Evolutionary conservation across 1,140 invertebrate genomes (phyloP), one percentile per base, ranked within the genome.

Genomic region (Lordiphosa clarofinis): DNA sequence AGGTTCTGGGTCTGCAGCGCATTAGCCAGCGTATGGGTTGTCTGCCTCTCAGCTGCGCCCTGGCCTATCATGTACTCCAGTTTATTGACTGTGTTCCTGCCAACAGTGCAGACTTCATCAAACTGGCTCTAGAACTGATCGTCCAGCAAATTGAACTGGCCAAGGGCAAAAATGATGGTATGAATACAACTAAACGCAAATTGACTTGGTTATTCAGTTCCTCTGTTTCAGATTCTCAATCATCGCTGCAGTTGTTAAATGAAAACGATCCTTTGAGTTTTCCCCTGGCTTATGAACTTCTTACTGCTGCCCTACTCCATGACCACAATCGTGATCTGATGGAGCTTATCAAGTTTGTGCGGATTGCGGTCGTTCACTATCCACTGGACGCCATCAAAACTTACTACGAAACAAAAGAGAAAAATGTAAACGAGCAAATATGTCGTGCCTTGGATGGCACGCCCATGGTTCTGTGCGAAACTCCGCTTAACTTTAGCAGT

Each of bases 181-280:
- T 55, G 61, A 36, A 13, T 48, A 28, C 5, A 10, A 4, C 4
- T n/a, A 31, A 4, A 4, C 37, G 1, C 21, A 6, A 4, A 0
- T 1, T 8, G 5, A n/a, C 7, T 1, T 38, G 3, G 11, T 8
- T 37, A 4, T 39, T 35, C 19, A 36, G 8, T 15, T 19, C 21
- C 11, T 11, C 2, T 21, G 10, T 4, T 7, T 6, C 15, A 82
- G 75, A 68, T 8, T 11, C 47, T 0, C 49, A 60, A 3, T 73
- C 73, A 0, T 66, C 72, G 3, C 38, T 84, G 31, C 59, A 73
- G 36, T 13, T 67, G 15, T 33, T 81, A 0, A 70, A 55, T 12
- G 79, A 86, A 11, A 58, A 37, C 35, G 88, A 89, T 69, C 86
- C 84, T 0, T 40, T 89, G 9, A 56, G 72, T 42, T 88, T 86